Conservation (phyloP, 1,140 invertebrate species). For the Habropoda laboriosa region DNA sequence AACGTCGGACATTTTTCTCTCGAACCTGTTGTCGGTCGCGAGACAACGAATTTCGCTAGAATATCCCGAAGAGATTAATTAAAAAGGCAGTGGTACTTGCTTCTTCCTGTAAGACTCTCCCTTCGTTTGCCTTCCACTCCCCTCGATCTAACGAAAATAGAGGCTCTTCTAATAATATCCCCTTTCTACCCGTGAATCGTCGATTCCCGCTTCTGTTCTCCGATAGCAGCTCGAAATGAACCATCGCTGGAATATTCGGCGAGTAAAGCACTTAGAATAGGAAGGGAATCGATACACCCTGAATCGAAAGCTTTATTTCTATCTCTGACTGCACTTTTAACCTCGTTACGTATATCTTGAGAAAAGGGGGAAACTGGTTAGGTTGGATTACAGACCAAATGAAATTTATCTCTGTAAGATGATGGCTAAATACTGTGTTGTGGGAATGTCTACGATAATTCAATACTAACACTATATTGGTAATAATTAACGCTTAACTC, state of each 20-base stretch:
- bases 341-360: too few relatives aligned
- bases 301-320: background rate
- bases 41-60: too few relatives aligned
- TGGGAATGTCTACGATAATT: too few relatives aligned
- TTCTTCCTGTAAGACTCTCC: background rate
- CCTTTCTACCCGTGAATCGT: background rate
- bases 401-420: too few relatives aligned
- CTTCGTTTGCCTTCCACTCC: background rate
- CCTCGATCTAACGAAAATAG: background rate
- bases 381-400: too few relatives aligned
- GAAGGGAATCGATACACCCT: background rate
- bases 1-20: background rate
- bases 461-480: too few relatives aligned
- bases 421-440: too few relatives aligned
- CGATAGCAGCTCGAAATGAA: background rate
- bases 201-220: background rate
- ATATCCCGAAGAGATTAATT: conserved; percentile 37
- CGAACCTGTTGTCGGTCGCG: too few relatives aligned
- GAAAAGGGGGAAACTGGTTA: too few relatives aligned
- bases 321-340: background rate
- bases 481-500: too few relatives aligned
- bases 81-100: conserved; percentile 10
- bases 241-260: background rate
- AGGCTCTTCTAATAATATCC: background rate
- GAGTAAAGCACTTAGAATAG: background rate